phyloP scores from a whole-genome alignment of 2,113 vertebrate genomes.

The Corythoichthys intestinalis region DNA sequence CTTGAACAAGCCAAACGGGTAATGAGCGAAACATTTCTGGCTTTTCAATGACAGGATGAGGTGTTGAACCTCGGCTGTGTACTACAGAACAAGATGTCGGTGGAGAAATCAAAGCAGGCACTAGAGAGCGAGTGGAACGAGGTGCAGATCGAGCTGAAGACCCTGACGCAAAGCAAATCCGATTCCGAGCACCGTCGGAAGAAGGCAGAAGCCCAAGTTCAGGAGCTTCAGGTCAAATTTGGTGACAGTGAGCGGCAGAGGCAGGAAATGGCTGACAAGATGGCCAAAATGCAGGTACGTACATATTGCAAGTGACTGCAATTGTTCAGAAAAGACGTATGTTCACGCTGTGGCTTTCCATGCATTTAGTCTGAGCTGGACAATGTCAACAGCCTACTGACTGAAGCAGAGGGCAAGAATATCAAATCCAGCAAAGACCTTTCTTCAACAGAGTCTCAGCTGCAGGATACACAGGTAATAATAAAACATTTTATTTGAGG shows the following conservation, averaged over 20 bases:
- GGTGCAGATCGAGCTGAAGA: slow-evolving; percentile 86
- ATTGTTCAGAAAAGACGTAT: background rate
- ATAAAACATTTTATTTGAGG: too few species aligned
- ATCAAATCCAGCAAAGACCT: slow-evolving; percentile 89
- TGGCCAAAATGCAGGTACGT: slow-evolving; percentile 85
- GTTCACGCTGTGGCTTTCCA: background rate
- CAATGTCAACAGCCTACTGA: slow-evolving; percentile 77
- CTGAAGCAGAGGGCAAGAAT: slow-evolving; percentile 85
- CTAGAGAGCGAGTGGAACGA: slow-evolving; percentile 89
- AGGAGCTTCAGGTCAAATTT: slow-evolving; percentile 89
- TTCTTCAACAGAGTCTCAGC: slow-evolving; percentile 84
- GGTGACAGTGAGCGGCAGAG: slow-evolving; percentile 82
- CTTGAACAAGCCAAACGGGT: slow-evolving; percentile 93
- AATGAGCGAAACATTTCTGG: background rate
- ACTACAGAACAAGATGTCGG: slow-evolving; percentile 84
- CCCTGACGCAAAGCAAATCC: slow-evolving; percentile 79
- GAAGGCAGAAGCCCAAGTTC: slow-evolving; percentile 86
- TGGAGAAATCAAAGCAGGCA: slow-evolving; percentile 90
- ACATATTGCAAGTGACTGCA: background rate
- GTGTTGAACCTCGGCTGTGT: background rate
- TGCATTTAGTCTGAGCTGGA: slow-evolving; percentile 81
- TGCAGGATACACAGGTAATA: slow-evolving; percentile 89
- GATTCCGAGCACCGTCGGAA: slow-evolving; percentile 93
- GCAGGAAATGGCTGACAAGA: slow-evolving; percentile 78
- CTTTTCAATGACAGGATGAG: background rate